These are phyloP conservation scores for Protaetia brevitarsis DNA, from an alignment of 1,140 invertebrate genomes.

Conservation along the genomic window DNA sequence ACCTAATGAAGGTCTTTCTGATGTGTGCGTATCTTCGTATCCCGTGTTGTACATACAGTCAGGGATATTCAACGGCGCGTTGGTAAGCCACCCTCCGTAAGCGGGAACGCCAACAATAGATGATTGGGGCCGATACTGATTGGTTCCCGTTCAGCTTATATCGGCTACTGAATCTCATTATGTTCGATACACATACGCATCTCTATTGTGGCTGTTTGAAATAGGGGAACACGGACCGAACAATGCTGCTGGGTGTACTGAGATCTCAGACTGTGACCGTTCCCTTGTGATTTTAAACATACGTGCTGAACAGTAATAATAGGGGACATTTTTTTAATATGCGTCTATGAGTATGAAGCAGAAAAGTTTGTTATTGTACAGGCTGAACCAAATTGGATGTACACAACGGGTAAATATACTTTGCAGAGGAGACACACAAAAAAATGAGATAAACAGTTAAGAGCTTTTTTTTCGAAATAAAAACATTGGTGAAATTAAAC, in stretches of 20 bases:
- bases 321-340: not conserved
- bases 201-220: constrained; percentile 36
- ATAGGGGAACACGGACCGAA: constrained; percentile 32
- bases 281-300: constrained; percentile 8
- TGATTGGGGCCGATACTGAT: constrained; percentile 36
- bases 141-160: constrained; percentile 36
- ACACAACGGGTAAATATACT: too few species aligned
- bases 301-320: constrained; percentile 3
- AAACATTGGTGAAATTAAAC: too few species aligned
- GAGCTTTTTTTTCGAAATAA: too few species aligned
- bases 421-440: too few species aligned
- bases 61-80: too few species aligned
- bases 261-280: constrained; percentile 31
- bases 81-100: constrained; percentile 32
- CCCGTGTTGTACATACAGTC: not conserved
- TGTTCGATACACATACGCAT: constrained; percentile 38
- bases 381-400: too few species aligned
- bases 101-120: constrained; percentile 35
- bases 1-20: not conserved
- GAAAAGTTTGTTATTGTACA: too few species aligned
- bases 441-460: too few species aligned
- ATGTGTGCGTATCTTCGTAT: not conserved
- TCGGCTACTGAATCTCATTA: constrained; percentile 43
- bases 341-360: not conserved
- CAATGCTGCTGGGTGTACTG: constrained; percentile 10